Evolutionary conservation across 35 echinoderm and acorn worm species (phyloP), one percentile per base, ranked within the genome.

Genomic region (Apostichopus japonicus): DNA sequence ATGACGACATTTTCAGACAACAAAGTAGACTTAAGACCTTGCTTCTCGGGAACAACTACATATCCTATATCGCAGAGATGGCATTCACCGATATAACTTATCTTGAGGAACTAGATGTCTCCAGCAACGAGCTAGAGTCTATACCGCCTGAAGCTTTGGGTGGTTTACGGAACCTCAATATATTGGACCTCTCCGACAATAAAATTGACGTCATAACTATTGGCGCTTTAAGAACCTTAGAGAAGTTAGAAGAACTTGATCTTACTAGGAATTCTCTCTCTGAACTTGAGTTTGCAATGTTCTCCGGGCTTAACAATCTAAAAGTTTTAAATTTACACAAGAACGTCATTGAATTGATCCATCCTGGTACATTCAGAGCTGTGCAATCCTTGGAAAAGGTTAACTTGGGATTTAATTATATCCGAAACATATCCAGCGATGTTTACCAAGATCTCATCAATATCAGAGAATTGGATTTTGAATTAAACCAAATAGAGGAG

Each of bases 191-290:
- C 5, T 89, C 86, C 1, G 33, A 67, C 63, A 89, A 89, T 44
- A 89, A 89, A 25, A 89, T 89, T 65, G 86, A 89, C 13, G 86
- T 53, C 2, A 89, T 89, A 6, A 89, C 86, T 13, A 62, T 72
- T 19, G 86, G 86, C 51, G 86, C 86, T 10, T 72, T 89, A 17
- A 67, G 86, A 9, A 65, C 44, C 24, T 56, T 89, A 7, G 27
- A 89, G 23, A 24, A 71, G 24, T 22, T 89, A 14, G 86, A 89
- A 72, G 86, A 89, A n/a, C 56, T 89, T 25, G 62, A 89, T 23
- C 63, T 89, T 54, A 89, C 86, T 51, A 89, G 86, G 25, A 89
- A 89, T 25, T 62, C 86, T 75, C 56, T 89, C 19, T 89, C 86
- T 4, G 86, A 72, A 33, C 59, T 89, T 51, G 19, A 65, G 16